Evolutionary conservation across 2,797 vertebrate species (phyloP).

Genomic region (Nyctalus aviator): DNA sequence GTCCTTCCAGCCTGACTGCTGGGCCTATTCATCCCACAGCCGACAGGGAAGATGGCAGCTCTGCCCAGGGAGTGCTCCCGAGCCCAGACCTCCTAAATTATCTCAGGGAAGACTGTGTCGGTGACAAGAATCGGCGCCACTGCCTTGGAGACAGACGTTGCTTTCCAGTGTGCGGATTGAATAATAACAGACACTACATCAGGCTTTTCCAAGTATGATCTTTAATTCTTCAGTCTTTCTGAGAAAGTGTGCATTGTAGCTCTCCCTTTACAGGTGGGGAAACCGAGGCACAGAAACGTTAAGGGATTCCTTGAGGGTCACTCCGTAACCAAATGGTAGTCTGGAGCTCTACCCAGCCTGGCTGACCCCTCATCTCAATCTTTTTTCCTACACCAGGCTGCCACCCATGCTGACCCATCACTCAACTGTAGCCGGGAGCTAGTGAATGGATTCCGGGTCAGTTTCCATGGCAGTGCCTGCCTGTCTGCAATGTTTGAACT

Average conservation of each 20-base stretch:
- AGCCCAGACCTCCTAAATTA: conserved; percentile 58
- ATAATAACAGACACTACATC: not conserved
- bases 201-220: not conserved
- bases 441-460: not conserved
- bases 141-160: not conserved
- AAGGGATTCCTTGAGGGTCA: not conserved
- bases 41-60: not conserved
- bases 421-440: not conserved
- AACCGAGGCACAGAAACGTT: not conserved
- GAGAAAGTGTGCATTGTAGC: not conserved
- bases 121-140: not conserved
- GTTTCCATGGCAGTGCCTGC: not conserved
- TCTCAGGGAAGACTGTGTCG: not conserved
- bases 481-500: not conserved
- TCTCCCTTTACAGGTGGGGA: not conserved
- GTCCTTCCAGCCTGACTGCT: not conserved
- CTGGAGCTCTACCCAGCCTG: not conserved
- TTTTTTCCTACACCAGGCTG: not conserved
- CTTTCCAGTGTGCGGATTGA: not conserved
- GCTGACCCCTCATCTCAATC: not conserved
- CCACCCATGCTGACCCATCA: not conserved
- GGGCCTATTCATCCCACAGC: conserved; percentile 9
- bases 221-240: not conserved
- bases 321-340: not conserved
- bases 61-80: not conserved